phyloP scores from a whole-genome alignment of 2,797 vertebrate genomes.

The Acrocephalus scirpaceus region DNA sequence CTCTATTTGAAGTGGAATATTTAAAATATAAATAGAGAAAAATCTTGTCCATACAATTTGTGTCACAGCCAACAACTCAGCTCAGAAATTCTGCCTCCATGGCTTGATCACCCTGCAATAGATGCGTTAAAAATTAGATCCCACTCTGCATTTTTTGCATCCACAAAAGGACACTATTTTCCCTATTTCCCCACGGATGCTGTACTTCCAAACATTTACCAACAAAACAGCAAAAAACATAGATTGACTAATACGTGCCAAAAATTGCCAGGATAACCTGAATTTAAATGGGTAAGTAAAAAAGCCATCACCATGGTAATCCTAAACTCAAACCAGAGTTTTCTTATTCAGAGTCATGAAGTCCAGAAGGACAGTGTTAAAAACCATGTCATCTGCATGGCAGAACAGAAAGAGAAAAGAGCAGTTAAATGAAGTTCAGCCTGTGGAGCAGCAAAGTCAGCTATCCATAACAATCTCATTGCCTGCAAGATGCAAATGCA shows the following conservation, averaged over 20 bases:
- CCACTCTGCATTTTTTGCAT: background rate
- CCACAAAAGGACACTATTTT: background rate
- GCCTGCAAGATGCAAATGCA: background rate
- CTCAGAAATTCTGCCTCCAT: background rate
- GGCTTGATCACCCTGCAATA: background rate
- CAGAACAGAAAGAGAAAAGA: background rate
- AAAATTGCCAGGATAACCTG: conserved; percentile 25
- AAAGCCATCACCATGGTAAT: conserved; percentile 8
- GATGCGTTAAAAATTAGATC: background rate
- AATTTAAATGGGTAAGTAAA: conserved; percentile 28
- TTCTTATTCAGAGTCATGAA: conserved; percentile 30
- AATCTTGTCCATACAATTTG: background rate
- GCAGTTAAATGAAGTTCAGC: conserved; percentile 29
- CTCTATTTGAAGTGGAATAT: background rate
- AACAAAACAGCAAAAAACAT: background rate
- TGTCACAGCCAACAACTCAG: background rate
- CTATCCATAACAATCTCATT: conserved; percentile 25
- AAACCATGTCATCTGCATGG: background rate
- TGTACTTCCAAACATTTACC: background rate
- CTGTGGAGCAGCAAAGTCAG: background rate
- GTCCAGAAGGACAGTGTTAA: conserved; percentile 11
- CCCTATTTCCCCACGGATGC: background rate
- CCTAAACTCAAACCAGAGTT: conserved; percentile 14
- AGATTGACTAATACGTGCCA: background rate
- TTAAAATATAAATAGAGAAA: background rate